Percentiles rank a stretch among this genome's conserved stretches.
These are phyloP conservation scores for Fundulus diaphanus DNA, from an alignment of 2,797 vertebrate species.

Conservation along the genomic window DNA sequence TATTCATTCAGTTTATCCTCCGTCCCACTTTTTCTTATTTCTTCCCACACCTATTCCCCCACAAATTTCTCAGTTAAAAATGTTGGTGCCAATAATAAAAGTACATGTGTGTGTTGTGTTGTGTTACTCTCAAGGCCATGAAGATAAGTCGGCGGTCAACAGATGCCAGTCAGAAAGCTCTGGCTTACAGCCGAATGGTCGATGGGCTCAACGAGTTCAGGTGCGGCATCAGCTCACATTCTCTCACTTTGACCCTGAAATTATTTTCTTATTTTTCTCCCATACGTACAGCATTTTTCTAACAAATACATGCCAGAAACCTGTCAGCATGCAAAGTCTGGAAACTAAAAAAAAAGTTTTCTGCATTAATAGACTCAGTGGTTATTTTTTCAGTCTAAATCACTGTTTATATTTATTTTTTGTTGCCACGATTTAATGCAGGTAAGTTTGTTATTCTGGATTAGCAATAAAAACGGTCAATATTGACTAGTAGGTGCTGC, in stretches of 20 bases:
- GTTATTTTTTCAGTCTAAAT: not conserved
- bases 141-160: constrained; percentile 96
- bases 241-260: not conserved
- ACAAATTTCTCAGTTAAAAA: constrained; percentile 36
- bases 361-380: not conserved
- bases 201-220: constrained; percentile 98
- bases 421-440: not conserved
- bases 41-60: not conserved
- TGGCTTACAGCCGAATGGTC: constrained; percentile 95
- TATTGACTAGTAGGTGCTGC: constrained; percentile 2
- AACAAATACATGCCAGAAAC: not conserved
- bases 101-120: constrained; percentile 34
- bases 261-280: not conserved
- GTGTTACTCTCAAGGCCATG: constrained; percentile 89
- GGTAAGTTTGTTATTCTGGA: constrained; percentile 1
- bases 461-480: constrained; percentile 3
- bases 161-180: constrained; percentile 92
- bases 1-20: constrained; percentile 24
- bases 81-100: constrained; percentile 53
- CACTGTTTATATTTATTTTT: not conserved
- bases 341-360: no score
- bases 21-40: not conserved
- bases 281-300: not conserved
- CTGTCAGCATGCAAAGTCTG: not conserved
- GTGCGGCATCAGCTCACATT: constrained; percentile 72